These are phyloP conservation scores for Hypanus sabinus DNA, from an alignment of 2,113 vertebrate genomes.

Conservation along the genomic window DNA sequence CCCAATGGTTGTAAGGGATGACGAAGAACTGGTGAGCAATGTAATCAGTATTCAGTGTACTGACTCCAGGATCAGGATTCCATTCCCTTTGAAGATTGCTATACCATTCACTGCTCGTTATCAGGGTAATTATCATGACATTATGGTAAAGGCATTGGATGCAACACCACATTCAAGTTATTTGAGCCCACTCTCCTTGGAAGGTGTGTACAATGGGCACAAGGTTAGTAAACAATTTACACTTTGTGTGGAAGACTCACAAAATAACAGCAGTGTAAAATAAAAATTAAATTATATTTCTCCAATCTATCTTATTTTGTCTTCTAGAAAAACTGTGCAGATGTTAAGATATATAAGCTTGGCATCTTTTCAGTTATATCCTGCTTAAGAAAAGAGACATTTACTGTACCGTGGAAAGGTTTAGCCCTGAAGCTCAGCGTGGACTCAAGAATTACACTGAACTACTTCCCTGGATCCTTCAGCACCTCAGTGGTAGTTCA, in stretches of 20 bases:
- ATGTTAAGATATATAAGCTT: constrained; percentile 68
- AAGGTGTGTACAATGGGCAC: constrained; percentile 51
- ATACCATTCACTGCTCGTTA: constrained; percentile 65
- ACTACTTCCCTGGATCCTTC: constrained; percentile 68
- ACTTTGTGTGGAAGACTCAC: neutral
- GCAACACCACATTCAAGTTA: constrained; percentile 56
- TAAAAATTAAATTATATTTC: neutral
- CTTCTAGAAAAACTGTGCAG: constrained; percentile 61
- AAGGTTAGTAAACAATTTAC: constrained; percentile 55
- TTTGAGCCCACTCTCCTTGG: constrained; percentile 54
- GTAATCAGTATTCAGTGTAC: constrained; percentile 30
- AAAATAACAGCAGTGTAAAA: neutral
- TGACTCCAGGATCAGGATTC: constrained; percentile 44
- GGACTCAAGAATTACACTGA: constrained; percentile 69
- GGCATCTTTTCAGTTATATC: constrained; percentile 77
- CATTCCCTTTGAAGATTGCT: constrained; percentile 62
- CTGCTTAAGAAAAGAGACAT: constrained; percentile 71
- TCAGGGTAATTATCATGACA: constrained; percentile 65
- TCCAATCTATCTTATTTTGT: constrained; percentile 9
- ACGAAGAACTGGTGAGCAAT: constrained; percentile 76
- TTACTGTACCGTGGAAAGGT: constrained; percentile 65
- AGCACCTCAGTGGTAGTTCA: constrained; percentile 61
- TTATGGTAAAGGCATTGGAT: constrained; percentile 68
- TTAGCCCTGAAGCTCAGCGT: constrained; percentile 61
- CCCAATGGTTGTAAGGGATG: constrained; percentile 60